Evolutionary conservation across 2,797 vertebrate genomes (phyloP).

Genomic region (Muscicapa striata): DNA sequence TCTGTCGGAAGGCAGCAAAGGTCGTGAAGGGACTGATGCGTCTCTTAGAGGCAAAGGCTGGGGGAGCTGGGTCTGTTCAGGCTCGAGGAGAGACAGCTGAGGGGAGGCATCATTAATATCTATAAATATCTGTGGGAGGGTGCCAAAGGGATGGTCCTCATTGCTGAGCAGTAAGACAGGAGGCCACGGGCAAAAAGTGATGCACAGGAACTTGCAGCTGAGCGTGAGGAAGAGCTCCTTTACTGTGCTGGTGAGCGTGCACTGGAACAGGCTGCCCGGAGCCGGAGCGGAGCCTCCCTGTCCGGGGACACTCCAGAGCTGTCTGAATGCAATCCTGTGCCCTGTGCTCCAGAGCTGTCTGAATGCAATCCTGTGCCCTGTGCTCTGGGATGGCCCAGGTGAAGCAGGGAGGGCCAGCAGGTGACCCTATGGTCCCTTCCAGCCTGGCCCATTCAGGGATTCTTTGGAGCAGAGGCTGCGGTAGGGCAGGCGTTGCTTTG

Average conservation of each 20-base stretch:
- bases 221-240: neutral
- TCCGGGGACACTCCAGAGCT: fast-evolving
- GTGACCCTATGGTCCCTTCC: neutral
- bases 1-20: neutral
- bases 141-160: neutral
- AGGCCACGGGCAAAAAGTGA: neutral
- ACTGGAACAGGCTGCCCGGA: neutral
- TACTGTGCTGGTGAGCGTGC: fast-evolving
- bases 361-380: fast-evolving
- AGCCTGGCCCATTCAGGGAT: fast-evolving
- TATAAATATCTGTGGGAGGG: neutral
- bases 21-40: neutral
- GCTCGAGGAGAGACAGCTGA: neutral
- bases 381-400: neutral
- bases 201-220: neutral
- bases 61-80: neutral
- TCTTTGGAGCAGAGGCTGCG: neutral
- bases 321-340: fast-evolving
- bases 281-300: neutral
- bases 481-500: neutral
- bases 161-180: neutral
- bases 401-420: neutral
- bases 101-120: neutral
- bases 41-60: neutral
- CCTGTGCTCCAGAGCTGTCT: fast-evolving